Percentiles rank a stretch among this genome's conserved stretches.
Evolutionary conservation across 2,888 invertebrate species (phyloP).

Genomic region (Pollenia amentaria): DNA sequence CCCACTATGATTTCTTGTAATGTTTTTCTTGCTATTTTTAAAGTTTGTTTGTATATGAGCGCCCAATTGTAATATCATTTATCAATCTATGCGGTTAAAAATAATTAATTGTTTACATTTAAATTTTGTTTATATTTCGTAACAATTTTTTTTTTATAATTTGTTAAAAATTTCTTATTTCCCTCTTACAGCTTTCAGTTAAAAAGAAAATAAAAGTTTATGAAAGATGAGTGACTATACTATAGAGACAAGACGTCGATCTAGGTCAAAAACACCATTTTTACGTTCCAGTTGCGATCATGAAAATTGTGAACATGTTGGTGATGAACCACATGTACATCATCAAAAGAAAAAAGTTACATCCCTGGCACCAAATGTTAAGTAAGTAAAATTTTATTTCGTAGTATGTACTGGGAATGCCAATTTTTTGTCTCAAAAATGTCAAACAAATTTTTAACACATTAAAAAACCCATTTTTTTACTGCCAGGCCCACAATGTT

Average conservation of each 20-base stretch:
- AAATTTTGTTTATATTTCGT: constrained; percentile 10
- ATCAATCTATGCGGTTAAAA: constrained; percentile 27
- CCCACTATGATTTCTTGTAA: constrained; percentile 46
- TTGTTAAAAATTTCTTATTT: constrained; percentile 27
- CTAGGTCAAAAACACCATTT: constrained; percentile 89
- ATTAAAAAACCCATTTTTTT: too few relatives aligned
- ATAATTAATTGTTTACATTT: too few relatives aligned
- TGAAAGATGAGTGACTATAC: constrained; percentile 80
- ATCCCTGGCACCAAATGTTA: constrained; percentile 79
- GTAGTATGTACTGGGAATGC: not conserved
- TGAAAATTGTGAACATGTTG: constrained; percentile 86
- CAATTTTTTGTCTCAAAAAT: not conserved
- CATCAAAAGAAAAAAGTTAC: constrained; percentile 82
- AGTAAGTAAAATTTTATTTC: constrained; percentile 78
- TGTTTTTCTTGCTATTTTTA: constrained; percentile 25
- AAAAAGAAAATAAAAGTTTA: constrained; percentile 21
- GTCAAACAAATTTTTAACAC: too few relatives aligned
- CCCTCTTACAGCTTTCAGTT: constrained; percentile 34
- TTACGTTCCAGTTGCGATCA: constrained; percentile 87
- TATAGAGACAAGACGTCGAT: constrained; percentile 88
- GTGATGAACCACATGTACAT: constrained; percentile 86
- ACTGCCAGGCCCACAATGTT: too few relatives aligned
- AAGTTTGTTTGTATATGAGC: not conserved
- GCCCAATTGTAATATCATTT: not conserved
- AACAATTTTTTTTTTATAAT: constrained; percentile 22